phyloP scores from a whole-genome alignment of 2,113 vertebrate species.

The Notarius lentiginosus region DNA sequence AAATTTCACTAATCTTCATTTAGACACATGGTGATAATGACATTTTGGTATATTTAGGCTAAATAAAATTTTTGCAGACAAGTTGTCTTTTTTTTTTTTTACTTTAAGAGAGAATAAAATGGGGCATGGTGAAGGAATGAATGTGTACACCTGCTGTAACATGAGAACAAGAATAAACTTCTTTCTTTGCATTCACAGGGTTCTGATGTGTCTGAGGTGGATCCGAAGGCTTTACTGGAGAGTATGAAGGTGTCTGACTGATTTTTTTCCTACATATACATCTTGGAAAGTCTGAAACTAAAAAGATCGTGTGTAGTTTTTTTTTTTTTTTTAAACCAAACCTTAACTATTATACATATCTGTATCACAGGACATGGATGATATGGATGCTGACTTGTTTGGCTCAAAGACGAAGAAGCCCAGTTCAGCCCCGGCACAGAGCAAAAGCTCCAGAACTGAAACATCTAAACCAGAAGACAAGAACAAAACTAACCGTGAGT shows the following conservation, averaged over 20 bases:
- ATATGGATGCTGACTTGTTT: slow-evolving; percentile 82
- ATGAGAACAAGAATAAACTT: background rate
- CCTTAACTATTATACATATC: background rate
- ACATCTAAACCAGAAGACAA: slow-evolving; percentile 36
- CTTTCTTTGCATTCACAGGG: slow-evolving; percentile 39
- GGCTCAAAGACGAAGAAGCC: slow-evolving; percentile 69
- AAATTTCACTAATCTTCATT: too few species aligned
- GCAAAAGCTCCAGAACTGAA: slow-evolving; percentile 56
- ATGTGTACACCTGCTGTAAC: background rate
- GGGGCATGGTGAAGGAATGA: background rate
- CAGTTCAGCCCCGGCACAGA: slow-evolving; percentile 61
- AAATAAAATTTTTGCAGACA: too few species aligned
- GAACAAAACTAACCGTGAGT: slow-evolving; percentile 49
- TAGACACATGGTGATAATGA: too few species aligned
- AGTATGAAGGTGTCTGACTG: slow-evolving; percentile 70
- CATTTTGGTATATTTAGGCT: too few species aligned
- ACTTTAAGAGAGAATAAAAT: too few species aligned
- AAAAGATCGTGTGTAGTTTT: background rate
- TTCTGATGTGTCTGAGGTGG: slow-evolving; percentile 65
- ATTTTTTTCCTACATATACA: background rate
- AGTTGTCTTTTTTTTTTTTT: too few species aligned
- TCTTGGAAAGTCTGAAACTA: background rate
- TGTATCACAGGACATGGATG: slow-evolving; percentile 76
- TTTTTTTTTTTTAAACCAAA: background rate
- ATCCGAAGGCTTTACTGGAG: slow-evolving; percentile 73